A percentile compares a stretch with the other conserved stretches of the same genome.
phyloP scores from a whole-genome alignment of 2,113 vertebrate genomes.

The Lamprotornis superbus region DNA sequence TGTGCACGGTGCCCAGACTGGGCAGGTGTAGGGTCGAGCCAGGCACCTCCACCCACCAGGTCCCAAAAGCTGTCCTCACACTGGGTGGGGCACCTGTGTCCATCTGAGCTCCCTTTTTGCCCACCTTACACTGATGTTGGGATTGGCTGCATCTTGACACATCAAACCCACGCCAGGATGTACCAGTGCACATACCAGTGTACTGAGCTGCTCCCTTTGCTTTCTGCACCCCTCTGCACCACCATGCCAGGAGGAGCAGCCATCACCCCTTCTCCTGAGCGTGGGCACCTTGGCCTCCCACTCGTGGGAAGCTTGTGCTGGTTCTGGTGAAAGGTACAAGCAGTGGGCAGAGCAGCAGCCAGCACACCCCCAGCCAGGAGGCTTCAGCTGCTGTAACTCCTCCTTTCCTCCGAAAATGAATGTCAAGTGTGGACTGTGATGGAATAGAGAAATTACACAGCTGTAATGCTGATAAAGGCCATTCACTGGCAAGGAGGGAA shows the following conservation, averaged over 20 bases:
- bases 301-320: not conserved
- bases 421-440: not conserved
- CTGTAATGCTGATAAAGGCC: not conserved
- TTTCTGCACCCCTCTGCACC: not conserved
- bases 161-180: not conserved
- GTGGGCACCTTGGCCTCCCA: not conserved
- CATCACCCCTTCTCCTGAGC: not conserved
- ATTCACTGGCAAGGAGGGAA: not conserved
- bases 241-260: not conserved
- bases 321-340: not conserved
- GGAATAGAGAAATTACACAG: not conserved
- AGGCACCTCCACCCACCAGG: not conserved
- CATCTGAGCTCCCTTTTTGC: not conserved
- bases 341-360: not conserved
- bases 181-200: not conserved
- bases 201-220: not conserved
- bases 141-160: not conserved
- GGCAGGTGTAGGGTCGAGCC: not conserved
- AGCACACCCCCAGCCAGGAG: not conserved
- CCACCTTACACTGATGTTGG: fast-evolving
- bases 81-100: fast-evolving
- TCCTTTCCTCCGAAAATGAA: not conserved
- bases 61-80: not conserved
- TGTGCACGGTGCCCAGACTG: not conserved
- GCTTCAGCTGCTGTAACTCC: not conserved